Percentiles rank a stretch among this genome's conserved stretches.
These are phyloP conservation scores for Sycophila texana DNA, from an alignment of 2,888 invertebrate species.

Conservation along the genomic window DNA sequence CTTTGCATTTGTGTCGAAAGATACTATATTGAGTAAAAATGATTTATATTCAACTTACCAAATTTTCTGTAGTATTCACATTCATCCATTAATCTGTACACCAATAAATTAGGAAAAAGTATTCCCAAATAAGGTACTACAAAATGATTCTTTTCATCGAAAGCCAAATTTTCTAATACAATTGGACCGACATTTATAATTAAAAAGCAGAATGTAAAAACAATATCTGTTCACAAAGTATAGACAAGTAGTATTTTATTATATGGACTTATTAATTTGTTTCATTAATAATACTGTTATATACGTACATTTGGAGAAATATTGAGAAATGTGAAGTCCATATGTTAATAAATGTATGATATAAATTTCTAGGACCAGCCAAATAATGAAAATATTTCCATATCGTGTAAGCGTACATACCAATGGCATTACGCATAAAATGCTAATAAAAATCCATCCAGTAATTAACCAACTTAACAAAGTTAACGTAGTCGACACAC, in stretches of 20 bases:
- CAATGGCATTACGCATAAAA: constrained; percentile 63
- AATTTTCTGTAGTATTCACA: constrained; percentile 67
- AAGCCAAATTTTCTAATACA: constrained; percentile 55
- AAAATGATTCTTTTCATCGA: constrained; percentile 45
- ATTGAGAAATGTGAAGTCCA: constrained; percentile 71
- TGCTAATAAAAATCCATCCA: constrained; percentile 64
- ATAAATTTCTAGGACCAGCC: constrained; percentile 67
- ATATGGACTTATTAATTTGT: neutral
- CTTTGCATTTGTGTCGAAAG: too few species aligned
- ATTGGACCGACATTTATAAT: constrained; percentile 56
- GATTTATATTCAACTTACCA: constrained; percentile 59
- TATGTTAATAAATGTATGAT: constrained; percentile 67
- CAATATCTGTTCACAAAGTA: constrained; percentile 54
- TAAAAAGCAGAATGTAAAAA: constrained; percentile 57
- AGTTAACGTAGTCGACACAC: constrained; percentile 68
- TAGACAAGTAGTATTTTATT: neutral
- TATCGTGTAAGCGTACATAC: constrained; percentile 62
- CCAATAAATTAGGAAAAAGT: constrained; percentile 68
- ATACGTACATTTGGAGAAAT: constrained; percentile 70
- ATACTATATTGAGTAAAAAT: neutral
- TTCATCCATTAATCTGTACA: constrained; percentile 67
- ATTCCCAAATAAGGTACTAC: constrained; percentile 67
- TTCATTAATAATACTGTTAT: too few species aligned
- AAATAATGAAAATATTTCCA: constrained; percentile 69
- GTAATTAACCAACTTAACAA: constrained; percentile 70